Conservation (phyloP, 2,113 vertebrate genomes). For the Australoheros scitulus region DNA sequence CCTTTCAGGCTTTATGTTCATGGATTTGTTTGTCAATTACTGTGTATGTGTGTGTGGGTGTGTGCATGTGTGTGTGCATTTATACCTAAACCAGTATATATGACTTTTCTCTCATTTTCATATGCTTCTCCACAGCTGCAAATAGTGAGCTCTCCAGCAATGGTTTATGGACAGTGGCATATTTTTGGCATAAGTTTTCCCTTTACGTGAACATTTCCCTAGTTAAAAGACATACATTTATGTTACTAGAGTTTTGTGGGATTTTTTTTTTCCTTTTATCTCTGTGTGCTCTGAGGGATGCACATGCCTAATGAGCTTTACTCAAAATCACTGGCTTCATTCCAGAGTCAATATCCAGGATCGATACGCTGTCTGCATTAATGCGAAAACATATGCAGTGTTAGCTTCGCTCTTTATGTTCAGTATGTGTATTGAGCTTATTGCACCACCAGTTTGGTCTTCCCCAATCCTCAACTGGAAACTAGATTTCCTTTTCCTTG, state of each 20-base stretch:
- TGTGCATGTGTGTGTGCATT: background rate
- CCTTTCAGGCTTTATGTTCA: no score
- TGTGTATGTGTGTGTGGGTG: no score
- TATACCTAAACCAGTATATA: background rate
- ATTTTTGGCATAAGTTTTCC: conserved; percentile 7
- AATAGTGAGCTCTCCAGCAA: background rate
- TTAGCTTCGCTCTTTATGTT: conserved; percentile 52
- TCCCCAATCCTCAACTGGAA: background rate
- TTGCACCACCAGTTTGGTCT: conserved; percentile 15
- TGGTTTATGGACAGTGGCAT: background rate
- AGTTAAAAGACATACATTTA: conserved; percentile 18
- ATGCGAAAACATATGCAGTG: conserved; percentile 61
- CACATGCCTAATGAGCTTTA: conserved; percentile 68
- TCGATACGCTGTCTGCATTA: conserved; percentile 70
- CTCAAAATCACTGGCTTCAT: conserved; percentile 53
- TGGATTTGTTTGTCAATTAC: no score
- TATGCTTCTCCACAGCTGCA: background rate
- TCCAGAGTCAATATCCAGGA: conserved; percentile 60
- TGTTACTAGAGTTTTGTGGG: conserved; percentile 10
- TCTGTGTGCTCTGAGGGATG: background rate
- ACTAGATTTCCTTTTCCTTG: conserved; percentile 23
- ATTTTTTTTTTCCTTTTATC: background rate
- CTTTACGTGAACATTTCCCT: conserved; percentile 21
- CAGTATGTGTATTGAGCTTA: conserved; percentile 31
- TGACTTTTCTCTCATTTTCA: conserved; percentile 4